phyloP scores from a whole-genome alignment of 2,797 vertebrate species.

The Moxostoma hubbsi region DNA sequence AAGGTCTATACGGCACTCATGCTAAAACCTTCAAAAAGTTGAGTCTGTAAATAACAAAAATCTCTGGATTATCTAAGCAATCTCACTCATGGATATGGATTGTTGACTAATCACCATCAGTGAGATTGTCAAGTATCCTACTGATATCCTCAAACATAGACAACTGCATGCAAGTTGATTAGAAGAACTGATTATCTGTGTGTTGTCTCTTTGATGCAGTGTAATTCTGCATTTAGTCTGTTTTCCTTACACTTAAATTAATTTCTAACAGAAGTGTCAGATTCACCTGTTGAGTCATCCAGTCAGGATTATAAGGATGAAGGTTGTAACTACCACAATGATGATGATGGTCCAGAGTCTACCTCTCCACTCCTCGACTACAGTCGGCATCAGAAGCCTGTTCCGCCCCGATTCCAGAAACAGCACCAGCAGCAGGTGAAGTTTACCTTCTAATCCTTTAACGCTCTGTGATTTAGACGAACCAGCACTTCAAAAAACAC shows the following conservation, averaged over 20 bases:
- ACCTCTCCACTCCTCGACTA: slow-evolving; percentile 87
- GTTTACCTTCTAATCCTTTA: background rate
- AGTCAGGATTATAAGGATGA: slow-evolving; percentile 80
- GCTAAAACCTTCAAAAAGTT: background rate
- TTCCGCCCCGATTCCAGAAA: slow-evolving; percentile 93
- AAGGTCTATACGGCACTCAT: no score
- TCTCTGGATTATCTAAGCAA: no score
- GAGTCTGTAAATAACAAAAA: background rate
- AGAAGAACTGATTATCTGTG: no score
- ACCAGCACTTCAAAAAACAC: no score
- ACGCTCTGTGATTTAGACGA: no score
- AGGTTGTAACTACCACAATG: slow-evolving; percentile 76
- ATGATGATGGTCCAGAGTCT: slow-evolving; percentile 85
- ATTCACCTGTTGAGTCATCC: slow-evolving; percentile 75
- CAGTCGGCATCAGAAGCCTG: slow-evolving; percentile 85
- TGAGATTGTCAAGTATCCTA: no score
- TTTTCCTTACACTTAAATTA: slow-evolving; percentile 55
- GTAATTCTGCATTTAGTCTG: background rate
- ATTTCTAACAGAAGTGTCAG: slow-evolving; percentile 53
- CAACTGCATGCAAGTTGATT: no score
- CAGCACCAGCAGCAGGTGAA: slow-evolving; percentile 75
- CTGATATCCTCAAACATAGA: no score
- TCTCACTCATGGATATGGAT: no score
- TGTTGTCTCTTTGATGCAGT: background rate
- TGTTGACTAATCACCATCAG: no score